Base-by-base conservation (phyloP, 2,797 vertebrate species). In the Liparis tanakae region DNA sequence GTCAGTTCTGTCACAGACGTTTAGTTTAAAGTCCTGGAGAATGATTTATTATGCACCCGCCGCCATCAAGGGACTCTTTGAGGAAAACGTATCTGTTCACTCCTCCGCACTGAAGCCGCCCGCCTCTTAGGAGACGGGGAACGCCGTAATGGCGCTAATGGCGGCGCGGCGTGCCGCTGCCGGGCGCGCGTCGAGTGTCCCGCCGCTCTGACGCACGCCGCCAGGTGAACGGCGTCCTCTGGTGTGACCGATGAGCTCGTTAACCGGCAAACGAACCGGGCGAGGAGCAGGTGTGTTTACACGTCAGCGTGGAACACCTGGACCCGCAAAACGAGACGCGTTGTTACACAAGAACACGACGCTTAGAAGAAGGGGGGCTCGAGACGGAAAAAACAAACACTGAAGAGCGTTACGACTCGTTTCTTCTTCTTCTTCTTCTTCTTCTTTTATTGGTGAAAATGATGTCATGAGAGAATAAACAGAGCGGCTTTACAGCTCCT, bases 141-240 rank as follows among this genome's bases (percentile, higher is more conserved):
- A 2, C 25, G 25, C 25, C 25, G 25, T 30, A 30, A 30, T 30
- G 25, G 25, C 2, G 25, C 80, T 91, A 91, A 91, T 87, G 81
- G 22, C 30, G 13, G 56, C 39, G 22, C 30, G 13, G 56, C 39
- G 18, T 67, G 48, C 76, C 71, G 66, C 50, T 82, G 75, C 44
- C 73, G 65, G 50, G 88, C 69, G 37, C 55, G 25, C 10, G 54
- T 63, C 3, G 51, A 92, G 90, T 89, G 91, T 86, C 91, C 54
- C 5, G 54, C 17, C 30, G 56, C 37, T 30, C 43, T 78, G 74
- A 80, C n/a, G 34, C 50, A 66, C 51, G 44, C 70, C 63, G 54
- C 54, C 63, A 66, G 66, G 60, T 46, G 36, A 68, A 68, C 43
- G 22, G 56, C 12, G 55, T 46, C 44, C 55, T 17, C 1, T 44